Conservation (phyloP, 2,888 invertebrate species). For the Graphium colonna region DNA sequence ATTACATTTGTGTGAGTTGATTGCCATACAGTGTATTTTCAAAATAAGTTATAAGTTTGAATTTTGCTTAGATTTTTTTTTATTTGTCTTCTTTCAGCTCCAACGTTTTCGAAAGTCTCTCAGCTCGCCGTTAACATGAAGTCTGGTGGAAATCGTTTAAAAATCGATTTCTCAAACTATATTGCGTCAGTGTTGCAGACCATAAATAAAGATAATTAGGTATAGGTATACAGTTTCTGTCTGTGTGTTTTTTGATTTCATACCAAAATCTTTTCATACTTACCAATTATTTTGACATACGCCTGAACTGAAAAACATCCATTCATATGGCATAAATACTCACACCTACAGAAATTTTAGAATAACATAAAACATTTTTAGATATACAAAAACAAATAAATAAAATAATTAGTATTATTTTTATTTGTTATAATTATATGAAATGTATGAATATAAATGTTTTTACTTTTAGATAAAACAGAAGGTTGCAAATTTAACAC, state of each 20-base stretch:
- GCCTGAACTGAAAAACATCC: conserved; percentile 48
- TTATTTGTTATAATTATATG: background rate
- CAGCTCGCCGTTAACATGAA: conserved; percentile 80
- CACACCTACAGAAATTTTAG: conserved; percentile 19
- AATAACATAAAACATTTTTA: background rate
- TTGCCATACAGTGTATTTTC: background rate
- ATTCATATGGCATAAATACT: conserved; percentile 33
- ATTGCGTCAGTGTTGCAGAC: conserved; percentile 63
- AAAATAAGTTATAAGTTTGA: background rate
- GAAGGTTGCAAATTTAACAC: conserved; percentile 46
- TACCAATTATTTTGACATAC: conserved; percentile 27
- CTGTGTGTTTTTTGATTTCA: conserved; percentile 27
- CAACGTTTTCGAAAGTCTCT: conserved; percentile 80
- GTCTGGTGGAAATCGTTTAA: conserved; percentile 78
- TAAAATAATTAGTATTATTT: too few relatives aligned
- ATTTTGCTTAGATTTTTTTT: conserved; percentile 3
- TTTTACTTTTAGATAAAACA: conserved; percentile 18
- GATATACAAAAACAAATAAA: background rate
- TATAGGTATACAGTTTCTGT: conserved; percentile 14
- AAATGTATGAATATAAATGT: background rate
- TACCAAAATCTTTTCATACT: conserved; percentile 29
- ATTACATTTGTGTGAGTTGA: conserved; percentile 73
- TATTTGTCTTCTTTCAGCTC: conserved; percentile 63
- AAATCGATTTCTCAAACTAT: conserved; percentile 78
- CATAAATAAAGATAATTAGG: conserved; percentile 53